These are phyloP conservation scores for Apolygus lucorum DNA, from an alignment of 1,140 invertebrate genomes.

Conservation along the genomic window DNA sequence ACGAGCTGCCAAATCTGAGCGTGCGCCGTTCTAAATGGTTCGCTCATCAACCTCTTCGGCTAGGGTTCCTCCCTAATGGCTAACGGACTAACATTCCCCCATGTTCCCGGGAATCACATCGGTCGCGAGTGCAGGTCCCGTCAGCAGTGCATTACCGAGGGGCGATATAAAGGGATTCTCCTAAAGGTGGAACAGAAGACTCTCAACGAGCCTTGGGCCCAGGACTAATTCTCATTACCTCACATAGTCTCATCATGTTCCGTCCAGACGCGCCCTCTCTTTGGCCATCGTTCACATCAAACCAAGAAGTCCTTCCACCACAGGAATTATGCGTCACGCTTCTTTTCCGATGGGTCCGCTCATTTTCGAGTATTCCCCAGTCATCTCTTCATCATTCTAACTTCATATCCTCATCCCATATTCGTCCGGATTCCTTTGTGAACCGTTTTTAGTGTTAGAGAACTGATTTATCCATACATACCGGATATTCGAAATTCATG, in stretches of 20 bases:
- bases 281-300: neutral
- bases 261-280: neutral
- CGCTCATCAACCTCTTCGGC: constrained; percentile 3
- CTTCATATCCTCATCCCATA: too few relatives aligned
- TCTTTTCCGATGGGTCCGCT: neutral
- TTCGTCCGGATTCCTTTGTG: too few relatives aligned
- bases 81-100: constrained; percentile 1
- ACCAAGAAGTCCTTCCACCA: neutral
- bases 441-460: too few relatives aligned
- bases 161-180: neutral
- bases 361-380: too few relatives aligned
- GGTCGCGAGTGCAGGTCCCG: neutral
- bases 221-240: neutral
- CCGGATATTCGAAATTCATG: too few relatives aligned
- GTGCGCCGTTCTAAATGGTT: constrained; percentile 7
- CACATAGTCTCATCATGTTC: neutral
- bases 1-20: neutral
- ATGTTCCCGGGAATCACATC: neutral
- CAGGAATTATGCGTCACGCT: neutral
- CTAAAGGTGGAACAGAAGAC: neutral
- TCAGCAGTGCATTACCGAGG: neutral
- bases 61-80: neutral
- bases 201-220: neutral
- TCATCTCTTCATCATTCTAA: too few relatives aligned
- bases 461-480: too few relatives aligned